Base-by-base conservation (phyloP, 2,113 vertebrate genomes). In the Calonectris borealis region DNA sequence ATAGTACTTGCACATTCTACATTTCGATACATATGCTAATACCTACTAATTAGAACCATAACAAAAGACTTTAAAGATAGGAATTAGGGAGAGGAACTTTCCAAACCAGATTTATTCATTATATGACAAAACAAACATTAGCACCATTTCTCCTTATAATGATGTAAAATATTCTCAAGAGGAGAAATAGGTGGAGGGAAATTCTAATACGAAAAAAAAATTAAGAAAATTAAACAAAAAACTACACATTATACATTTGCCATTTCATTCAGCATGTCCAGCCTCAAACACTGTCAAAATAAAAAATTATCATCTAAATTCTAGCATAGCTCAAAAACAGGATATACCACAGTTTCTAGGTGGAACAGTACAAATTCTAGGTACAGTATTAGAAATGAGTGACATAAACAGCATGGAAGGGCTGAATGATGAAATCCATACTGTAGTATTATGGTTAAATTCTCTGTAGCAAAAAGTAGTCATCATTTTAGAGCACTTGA, bases 1-100 rank as follows among this genome's bases (percentile, higher is more conserved):
- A 90, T 3, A 95, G 42, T 77, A 86, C 55, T 95, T 93, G 90
- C 86, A 83, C 38, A 94, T 94, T 95, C 49, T 83, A 92, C 93
- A 81, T 88, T 94, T 95, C 81, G 55, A 97, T 96, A 93, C 92
- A 92, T 96, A 96, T 96, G 96, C 92, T 97, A 96, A 97, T 95
- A 94, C 88, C 90, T 91, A 95, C 89, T 89, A 96, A 97, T 97
- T 92, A 97, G 68, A 93, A 86, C 55, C 86, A 87, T 44, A 92
- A 96, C 93, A 96, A 96, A 96, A 97, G 82, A 62, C 86, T 88
- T 87, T 61, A 83, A 96, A 96, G 87, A 96, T 27, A 85, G 85
- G 87, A 96, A 97, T 97, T 96, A 96, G 65, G 64, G 51, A 96
- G 71, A 96, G 48, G 71, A 96, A 97, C 77, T 92, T 96, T 90